phyloP scores from a whole-genome alignment of 2,113 vertebrate species.

The Podarcis cretensis region DNA sequence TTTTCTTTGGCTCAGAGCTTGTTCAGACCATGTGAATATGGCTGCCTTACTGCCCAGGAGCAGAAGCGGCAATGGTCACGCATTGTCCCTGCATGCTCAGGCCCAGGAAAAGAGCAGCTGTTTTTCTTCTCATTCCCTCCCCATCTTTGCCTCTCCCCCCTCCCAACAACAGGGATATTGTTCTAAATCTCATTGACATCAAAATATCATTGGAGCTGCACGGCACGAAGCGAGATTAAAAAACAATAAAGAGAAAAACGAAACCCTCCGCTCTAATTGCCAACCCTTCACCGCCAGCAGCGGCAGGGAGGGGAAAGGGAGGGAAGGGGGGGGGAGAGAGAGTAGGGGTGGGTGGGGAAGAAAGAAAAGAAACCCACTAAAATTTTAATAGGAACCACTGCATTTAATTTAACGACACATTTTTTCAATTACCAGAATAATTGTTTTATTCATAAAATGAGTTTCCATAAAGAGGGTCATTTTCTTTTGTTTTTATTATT shows the following conservation, averaged over 20 bases:
- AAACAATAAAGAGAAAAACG: conserved; percentile 84
- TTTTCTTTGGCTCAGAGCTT: not conserved
- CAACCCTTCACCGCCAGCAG: conserved; percentile 79
- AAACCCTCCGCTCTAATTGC: conserved; percentile 83
- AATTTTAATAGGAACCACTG: conserved; percentile 88
- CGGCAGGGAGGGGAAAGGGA: conserved; percentile 39
- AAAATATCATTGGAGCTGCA: conserved; percentile 71
- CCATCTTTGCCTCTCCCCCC: not conserved
- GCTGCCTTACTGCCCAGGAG: no score
- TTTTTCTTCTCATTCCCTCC: not conserved
- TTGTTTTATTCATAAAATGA: conserved; percentile 88
- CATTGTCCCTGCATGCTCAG: not conserved
- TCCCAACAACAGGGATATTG: conserved; percentile 27
- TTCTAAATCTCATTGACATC: conserved; percentile 76
- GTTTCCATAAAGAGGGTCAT: conserved; percentile 85
- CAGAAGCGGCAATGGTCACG: not conserved
- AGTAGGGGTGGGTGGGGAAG: not conserved
- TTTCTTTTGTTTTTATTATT: conserved; percentile 85
- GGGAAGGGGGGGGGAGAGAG: not conserved
- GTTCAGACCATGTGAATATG: not conserved
- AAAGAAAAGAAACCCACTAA: conserved; percentile 79
- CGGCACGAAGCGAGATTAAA: conserved; percentile 82
- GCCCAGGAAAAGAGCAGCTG: not conserved
- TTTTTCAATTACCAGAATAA: conserved; percentile 90
- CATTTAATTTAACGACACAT: conserved; percentile 89